phyloP scores from a whole-genome alignment of 2,113 vertebrate genomes.

The Albula glossodonta region DNA sequence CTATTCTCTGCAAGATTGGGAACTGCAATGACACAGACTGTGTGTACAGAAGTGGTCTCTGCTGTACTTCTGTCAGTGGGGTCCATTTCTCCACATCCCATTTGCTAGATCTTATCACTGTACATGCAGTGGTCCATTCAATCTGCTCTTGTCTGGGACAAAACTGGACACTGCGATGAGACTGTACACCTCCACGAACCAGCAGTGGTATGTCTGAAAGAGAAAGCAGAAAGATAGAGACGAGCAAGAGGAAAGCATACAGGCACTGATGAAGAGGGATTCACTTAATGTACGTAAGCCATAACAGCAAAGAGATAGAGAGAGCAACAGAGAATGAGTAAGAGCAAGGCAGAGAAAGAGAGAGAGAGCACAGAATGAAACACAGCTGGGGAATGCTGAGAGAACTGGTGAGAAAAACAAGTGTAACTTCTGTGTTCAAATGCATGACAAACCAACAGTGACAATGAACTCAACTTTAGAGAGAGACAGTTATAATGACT shows the following conservation, averaged over 20 bases:
- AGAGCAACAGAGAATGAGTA: not conserved
- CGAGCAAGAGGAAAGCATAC: slow-evolving; percentile 13
- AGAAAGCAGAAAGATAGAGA: not conserved
- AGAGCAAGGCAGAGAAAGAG: not conserved
- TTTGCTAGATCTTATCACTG: not conserved
- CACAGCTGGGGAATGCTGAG: slow-evolving; percentile 4
- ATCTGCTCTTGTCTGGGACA: not conserved
- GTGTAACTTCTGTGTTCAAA: slow-evolving; percentile 75
- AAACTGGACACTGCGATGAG: not conserved
- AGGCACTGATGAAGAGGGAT: not conserved
- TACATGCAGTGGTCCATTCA: not conserved
- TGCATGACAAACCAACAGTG: slow-evolving; percentile 75
- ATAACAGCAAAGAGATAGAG: not conserved
- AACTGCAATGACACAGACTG: not conserved
- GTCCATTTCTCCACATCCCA: slow-evolving; percentile 20
- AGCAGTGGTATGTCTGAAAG: not conserved
- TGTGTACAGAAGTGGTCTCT: slow-evolving; percentile 25
- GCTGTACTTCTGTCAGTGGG: slow-evolving; percentile 20
- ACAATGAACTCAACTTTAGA: slow-evolving; percentile 49
- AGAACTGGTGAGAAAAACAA: slow-evolving; percentile 35
- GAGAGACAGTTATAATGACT: slow-evolving; percentile 55
- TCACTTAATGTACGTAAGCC: not conserved
- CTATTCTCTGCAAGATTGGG: not conserved
- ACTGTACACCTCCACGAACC: slow-evolving; percentile 10
- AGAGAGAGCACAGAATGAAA: not conserved